Base-by-base conservation (phyloP, 2,797 vertebrate genomes). In the Melanotaenia trifasciata region DNA sequence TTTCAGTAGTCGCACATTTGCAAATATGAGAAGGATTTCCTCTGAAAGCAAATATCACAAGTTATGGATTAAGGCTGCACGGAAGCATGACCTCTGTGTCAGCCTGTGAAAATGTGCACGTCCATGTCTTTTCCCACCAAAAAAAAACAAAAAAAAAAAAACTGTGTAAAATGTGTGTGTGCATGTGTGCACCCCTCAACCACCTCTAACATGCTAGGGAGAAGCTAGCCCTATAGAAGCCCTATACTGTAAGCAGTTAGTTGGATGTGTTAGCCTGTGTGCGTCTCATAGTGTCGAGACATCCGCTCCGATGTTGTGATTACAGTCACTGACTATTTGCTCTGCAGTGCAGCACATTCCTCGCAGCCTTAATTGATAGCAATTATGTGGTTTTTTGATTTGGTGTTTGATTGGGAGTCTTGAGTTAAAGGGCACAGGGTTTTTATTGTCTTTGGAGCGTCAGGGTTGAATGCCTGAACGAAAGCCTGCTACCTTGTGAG, bases 331-430 rank as follows among this genome's bases (percentile, higher is more conserved):
- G 83, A 64, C 75, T 91, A 28, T 93, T 94, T 89, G 87, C 90
- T 91, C 87, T 90, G 86, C 86, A 87, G 85, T 73, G 62, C 78
- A 72, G 60, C 82, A 58, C 83, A 87, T 91, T 93, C 86, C 83
- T 80, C 24, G 20, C 67, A 57, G 70, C 80, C 80, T 90, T 92
- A 92, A 93, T 93, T 93, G 89, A 93, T 90, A 80, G 83, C 85
- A 93, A 92, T 91, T 89, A 84, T 91, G 88, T 84, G 84, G 87
- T 87, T 91, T 93, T 45, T 79, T 86, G 87, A 91, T 91, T 89
- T 74, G 69, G 74, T 80, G 78, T 88, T 89, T 92, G 84, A 92
- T 90, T 89, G 81, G 81, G 66, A 81, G 79, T 56, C 60, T 71
- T 79, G 61, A 80, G 81, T 89, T 54, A 74, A 81, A 70, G 84